Conservation (phyloP, 2,113 vertebrate genomes). For the Aegotheles bennettii region DNA sequence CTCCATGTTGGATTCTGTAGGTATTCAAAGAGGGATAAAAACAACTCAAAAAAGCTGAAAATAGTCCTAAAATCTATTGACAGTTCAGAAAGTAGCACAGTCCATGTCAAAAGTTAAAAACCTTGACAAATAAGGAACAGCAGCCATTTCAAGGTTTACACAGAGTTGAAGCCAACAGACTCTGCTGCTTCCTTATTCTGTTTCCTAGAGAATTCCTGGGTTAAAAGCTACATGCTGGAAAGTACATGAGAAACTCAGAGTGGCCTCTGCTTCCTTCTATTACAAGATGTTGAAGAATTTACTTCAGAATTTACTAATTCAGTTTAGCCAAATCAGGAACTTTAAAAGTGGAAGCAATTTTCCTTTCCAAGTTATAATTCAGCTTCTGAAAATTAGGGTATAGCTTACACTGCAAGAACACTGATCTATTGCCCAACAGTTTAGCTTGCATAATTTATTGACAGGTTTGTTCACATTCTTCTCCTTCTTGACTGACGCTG, state of each 20-base stretch:
- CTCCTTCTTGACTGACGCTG: background rate
- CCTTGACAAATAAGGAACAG: background rate
- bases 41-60: background rate
- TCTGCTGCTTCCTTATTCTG: background rate
- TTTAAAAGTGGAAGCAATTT: background rate
- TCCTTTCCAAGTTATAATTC: background rate
- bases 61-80: background rate
- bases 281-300: background rate
- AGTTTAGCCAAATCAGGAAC: background rate
- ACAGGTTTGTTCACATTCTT: background rate
- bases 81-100: background rate
- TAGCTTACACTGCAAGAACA: background rate
- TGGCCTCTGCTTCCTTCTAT: background rate
- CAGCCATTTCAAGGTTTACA: background rate
- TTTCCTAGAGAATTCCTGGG: background rate
- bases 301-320: background rate
- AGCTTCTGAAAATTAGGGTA: background rate
- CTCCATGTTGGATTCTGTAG: slow-evolving; percentile 95
- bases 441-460: background rate
- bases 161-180: background rate
- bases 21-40: background rate
- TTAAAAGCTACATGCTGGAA: background rate
- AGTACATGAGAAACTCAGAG: background rate
- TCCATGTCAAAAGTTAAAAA: background rate
- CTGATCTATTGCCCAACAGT: background rate